Evolutionary conservation across 2,888 invertebrate genomes (phyloP).

Genomic region (Stratiomys singularior): DNA sequence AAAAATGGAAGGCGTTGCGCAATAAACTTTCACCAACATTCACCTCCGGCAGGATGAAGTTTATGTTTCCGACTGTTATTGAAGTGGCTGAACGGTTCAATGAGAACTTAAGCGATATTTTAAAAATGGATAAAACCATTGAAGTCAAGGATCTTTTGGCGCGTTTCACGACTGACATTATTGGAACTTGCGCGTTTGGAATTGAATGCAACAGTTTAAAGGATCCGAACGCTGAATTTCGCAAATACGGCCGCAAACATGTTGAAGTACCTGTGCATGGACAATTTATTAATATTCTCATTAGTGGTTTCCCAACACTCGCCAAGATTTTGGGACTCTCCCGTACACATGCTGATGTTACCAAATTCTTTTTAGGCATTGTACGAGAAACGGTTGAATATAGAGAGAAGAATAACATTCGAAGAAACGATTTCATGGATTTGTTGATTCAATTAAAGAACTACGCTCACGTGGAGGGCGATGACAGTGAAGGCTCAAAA

Average conservation of each 20-base stretch:
- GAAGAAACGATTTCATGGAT: conserved; percentile 68
- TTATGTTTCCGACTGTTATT: conserved; percentile 15
- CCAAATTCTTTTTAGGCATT: conserved; percentile 34
- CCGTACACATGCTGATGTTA: conserved; percentile 10
- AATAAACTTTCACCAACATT: conserved; percentile 14
- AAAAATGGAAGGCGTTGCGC: conserved; percentile 1
- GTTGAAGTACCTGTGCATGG: conserved; percentile 28
- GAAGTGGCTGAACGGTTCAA: conserved; percentile 53
- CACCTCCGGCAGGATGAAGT: conserved; percentile 19
- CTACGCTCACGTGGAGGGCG: conserved; percentile 10
- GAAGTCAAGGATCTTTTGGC: conserved; percentile 62
- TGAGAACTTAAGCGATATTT: conserved; percentile 51
- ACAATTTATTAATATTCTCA: conserved; percentile 12
- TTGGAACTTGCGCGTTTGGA: conserved; percentile 63
- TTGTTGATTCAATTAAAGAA: conserved; percentile 65
- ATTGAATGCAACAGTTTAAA: conserved; percentile 61
- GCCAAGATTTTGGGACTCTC: conserved; percentile 33
- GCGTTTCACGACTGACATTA: conserved; percentile 65
- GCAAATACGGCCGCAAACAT: conserved; percentile 50
- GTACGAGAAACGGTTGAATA: conserved; percentile 35
- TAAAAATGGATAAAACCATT: conserved; percentile 52
- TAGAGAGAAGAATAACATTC: conserved; percentile 65
- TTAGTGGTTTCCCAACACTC: conserved; percentile 8
- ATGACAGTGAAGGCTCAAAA: neutral
- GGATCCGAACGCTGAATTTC: conserved; percentile 58